Conservation (phyloP, 2,888 invertebrate species). For the Acronicta aceris region DNA sequence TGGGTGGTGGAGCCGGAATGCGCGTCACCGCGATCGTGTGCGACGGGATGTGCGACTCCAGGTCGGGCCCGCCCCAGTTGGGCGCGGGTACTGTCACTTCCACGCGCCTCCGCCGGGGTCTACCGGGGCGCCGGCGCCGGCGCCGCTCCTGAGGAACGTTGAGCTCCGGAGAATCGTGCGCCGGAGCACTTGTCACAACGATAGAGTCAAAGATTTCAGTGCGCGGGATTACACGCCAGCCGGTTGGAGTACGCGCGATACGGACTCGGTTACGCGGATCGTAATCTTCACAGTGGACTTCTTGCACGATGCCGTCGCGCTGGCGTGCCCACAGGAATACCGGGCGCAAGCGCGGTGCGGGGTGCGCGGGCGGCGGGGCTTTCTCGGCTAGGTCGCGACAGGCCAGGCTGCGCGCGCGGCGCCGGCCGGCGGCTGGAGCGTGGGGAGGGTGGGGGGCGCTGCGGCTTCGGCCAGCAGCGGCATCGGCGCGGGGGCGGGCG, state of each 20-base stretch:
- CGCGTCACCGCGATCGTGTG: constrained; percentile 89
- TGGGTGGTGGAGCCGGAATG: constrained; percentile 52
- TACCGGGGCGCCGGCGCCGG: constrained; percentile 62
- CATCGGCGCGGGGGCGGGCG: constrained; percentile 88
- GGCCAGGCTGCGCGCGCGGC: constrained; percentile 83
- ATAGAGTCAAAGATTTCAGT: constrained; percentile 91
- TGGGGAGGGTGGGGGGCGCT: constrained; percentile 69
- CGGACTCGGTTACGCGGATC: constrained; percentile 95
- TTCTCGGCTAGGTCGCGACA: constrained; percentile 64
- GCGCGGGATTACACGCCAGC: constrained; percentile 95
- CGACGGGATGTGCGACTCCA: constrained; percentile 90
- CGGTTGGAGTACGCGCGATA: constrained; percentile 93
- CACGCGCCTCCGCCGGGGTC: constrained; percentile 59
- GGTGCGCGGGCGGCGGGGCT: constrained; percentile 86
- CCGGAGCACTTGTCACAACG: constrained; percentile 69
- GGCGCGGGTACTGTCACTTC: constrained; percentile 61
- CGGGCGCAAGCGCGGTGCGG: constrained; percentile 92
- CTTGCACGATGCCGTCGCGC: constrained; percentile 94
- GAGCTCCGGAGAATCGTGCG: constrained; percentile 61
- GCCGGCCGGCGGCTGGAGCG: constrained; percentile 77
- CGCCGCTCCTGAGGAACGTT: constrained; percentile 63
- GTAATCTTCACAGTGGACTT: constrained; percentile 96
- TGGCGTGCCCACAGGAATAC: constrained; percentile 96
- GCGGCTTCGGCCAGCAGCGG: constrained; percentile 73
- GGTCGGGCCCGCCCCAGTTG: constrained; percentile 84